Conservation (phyloP, 2,113 vertebrate species). For the Lophius piscatorius region DNA sequence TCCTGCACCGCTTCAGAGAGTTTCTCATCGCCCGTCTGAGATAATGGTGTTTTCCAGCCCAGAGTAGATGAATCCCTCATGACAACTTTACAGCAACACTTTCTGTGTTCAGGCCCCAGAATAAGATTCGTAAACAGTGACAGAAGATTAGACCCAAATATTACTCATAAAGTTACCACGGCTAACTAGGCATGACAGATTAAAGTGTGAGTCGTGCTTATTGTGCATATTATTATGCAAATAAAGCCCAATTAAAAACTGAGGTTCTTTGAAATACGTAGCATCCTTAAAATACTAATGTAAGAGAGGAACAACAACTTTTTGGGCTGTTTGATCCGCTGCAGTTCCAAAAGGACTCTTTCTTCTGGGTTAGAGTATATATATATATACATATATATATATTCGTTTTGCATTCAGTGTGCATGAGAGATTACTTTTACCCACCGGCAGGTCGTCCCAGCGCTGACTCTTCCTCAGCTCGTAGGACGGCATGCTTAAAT, state of each 20-base stretch:
- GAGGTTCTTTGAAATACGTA: constrained; percentile 37
- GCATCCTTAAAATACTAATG: constrained; percentile 36
- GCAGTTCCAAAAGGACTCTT: neutral
- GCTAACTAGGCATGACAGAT: constrained; percentile 5
- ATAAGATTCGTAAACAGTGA: constrained; percentile 47
- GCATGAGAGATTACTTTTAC: constrained; percentile 46
- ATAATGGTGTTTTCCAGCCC: constrained; percentile 63
- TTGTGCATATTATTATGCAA: constrained; percentile 56
- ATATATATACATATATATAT: too few relatives aligned
- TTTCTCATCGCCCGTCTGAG: constrained; percentile 49
- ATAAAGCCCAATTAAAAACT: constrained; percentile 64
- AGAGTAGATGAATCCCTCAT: constrained; percentile 57
- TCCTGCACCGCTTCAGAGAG: constrained; percentile 57
- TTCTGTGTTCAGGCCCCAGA: constrained; percentile 29
- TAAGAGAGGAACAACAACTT: constrained; percentile 17
- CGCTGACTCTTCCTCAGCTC: constrained; percentile 94
- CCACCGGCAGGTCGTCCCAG: constrained; percentile 96
- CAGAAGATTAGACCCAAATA: constrained; percentile 35
- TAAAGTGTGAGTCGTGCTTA: constrained; percentile 7
- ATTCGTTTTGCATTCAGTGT: constrained; percentile 1
- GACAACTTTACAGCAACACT: constrained; percentile 52
- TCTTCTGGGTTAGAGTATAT: neutral
- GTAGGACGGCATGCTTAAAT: constrained; percentile 91
- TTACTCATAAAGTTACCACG: constrained; percentile 28
- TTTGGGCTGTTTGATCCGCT: neutral